Evolutionary conservation across 2,888 invertebrate species (phyloP).

Genomic region (Tortricodes alternella): DNA sequence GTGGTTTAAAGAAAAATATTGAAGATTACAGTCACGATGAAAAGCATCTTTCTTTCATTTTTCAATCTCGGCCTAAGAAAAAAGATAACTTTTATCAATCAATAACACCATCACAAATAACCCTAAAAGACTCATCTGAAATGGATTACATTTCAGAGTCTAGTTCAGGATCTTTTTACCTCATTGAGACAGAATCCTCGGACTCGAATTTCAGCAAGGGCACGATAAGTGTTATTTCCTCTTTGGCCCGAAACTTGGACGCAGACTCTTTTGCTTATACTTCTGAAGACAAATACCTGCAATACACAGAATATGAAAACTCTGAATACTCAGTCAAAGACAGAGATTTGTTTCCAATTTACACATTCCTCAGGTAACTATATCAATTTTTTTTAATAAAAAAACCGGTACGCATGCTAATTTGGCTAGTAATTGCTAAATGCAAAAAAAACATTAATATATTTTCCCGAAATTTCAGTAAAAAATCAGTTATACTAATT

Average conservation of each 20-base stretch:
- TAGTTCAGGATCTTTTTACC: background rate
- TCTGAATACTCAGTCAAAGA: background rate
- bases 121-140: background rate
- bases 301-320: background rate
- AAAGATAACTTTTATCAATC: background rate
- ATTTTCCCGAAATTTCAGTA: too few relatives aligned
- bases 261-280: background rate
- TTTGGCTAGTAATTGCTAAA: too few relatives aligned
- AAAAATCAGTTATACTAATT: too few relatives aligned
- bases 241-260: conserved; percentile 19
- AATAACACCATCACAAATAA: background rate
- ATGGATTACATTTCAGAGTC: background rate
- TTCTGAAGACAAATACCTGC: background rate
- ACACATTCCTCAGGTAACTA: too few relatives aligned
- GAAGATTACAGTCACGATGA: background rate
- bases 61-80: background rate
- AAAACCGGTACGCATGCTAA: too few relatives aligned
- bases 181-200: background rate
- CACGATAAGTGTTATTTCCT: conserved; percentile 44
- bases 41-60: background rate
- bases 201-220: conserved; percentile 25
- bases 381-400: too few relatives aligned
- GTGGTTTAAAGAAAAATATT: background rate
- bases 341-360: background rate
- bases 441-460: too few relatives aligned